A percentile compares a stretch with the other conserved stretches of the same genome.
phyloP scores from a whole-genome alignment of 64 coral and sea anemone genomes.

The Stichodactyla helianthus region DNA sequence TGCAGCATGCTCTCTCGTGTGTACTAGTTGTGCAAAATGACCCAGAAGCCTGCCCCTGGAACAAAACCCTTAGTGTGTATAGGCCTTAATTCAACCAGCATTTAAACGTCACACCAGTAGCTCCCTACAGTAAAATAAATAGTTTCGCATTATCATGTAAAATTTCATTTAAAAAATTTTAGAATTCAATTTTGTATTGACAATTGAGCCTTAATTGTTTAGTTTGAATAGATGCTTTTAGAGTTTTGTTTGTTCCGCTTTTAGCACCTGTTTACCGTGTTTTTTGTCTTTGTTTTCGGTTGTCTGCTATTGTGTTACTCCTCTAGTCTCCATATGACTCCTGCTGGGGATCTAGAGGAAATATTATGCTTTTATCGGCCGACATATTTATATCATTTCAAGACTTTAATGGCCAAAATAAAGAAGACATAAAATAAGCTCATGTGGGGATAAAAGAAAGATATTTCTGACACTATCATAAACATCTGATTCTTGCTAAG shows the following conservation, averaged over 20 bases:
- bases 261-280: not conserved
- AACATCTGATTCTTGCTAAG: not conserved
- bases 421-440: not conserved
- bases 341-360: not conserved
- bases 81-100: too few relatives aligned
- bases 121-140: too few relatives aligned
- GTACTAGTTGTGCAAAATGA: too few relatives aligned
- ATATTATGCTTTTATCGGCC: not conserved
- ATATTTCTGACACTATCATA: not conserved
- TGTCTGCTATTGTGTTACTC: not conserved
- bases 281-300: not conserved
- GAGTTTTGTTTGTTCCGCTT: conserved; percentile 9
- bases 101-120: too few relatives aligned
- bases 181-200: not conserved
- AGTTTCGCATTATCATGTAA: not conserved
- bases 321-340: not conserved
- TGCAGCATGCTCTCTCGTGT: too few relatives aligned
- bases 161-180: not conserved
- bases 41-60: too few relatives aligned
- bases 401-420: not conserved
- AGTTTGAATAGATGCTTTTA: not conserved
- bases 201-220: not conserved
- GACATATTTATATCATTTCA: not conserved
- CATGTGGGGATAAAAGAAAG: not conserved
- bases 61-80: too few relatives aligned